Percentiles rank a stretch among this genome's conserved stretches.
Conservation (phyloP, 2,113 vertebrate genomes). For the Capreolus pygargus region DNA sequence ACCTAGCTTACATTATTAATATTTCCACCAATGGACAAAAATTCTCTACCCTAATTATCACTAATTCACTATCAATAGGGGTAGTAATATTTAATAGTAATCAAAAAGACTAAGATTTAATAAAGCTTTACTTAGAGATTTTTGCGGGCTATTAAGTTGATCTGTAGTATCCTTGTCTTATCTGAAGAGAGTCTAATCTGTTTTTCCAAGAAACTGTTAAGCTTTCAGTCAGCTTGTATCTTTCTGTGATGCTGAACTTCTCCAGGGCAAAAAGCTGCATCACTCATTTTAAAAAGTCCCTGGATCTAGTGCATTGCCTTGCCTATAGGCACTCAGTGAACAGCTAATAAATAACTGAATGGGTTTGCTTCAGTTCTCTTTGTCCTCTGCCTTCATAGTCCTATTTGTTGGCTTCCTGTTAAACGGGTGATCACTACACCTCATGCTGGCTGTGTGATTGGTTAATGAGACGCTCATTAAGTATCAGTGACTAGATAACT, state of each 20-base stretch:
- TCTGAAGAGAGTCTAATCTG: neutral
- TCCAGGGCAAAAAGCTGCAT: neutral
- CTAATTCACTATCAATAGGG: neutral
- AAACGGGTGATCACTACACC: neutral
- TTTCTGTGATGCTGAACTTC: neutral
- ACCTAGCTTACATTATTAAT: neutral
- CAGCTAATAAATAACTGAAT: neutral
- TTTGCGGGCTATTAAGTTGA: neutral
- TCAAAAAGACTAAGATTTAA: neutral
- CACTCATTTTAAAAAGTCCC: neutral
- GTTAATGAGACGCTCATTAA: neutral
- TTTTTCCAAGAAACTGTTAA: neutral
- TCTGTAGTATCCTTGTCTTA: neutral
- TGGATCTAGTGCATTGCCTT: neutral
- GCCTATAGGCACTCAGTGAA: neutral
- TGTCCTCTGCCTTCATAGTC: neutral
- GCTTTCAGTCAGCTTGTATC: neutral
- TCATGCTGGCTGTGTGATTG: neutral
- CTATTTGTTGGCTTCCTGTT: neutral
- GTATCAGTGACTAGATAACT: neutral
- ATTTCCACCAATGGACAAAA: neutral
- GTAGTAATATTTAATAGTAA: neutral
- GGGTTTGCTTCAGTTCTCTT: neutral
- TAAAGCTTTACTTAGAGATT: neutral
- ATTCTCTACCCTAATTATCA: neutral